Evolutionary conservation across 1,140 invertebrate genomes (phyloP), one percentile per base, ranked within the genome.

Genomic region (Brachionus paranguensis): DNA sequence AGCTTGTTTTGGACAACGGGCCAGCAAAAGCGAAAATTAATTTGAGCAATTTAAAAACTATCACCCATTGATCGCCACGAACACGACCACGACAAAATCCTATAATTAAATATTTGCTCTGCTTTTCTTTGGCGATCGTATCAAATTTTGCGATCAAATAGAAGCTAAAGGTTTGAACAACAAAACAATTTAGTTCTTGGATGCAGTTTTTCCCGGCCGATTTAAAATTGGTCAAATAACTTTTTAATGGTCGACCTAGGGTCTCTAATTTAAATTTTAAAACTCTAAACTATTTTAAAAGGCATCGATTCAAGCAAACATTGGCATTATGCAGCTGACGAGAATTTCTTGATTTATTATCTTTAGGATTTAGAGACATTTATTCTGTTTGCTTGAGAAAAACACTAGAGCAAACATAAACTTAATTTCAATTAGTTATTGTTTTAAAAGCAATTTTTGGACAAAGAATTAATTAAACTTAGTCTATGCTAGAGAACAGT

Each of bases 351-450:
- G 72, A 76, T 76, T 76, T 76, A 76, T 76, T 76, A 76, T 76
- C 72, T 76, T 76, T 50, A 14, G 72, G 72, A 76, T 76, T 76
- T 76, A 76, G 72, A 76, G 72, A 76, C 72, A 50, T 76, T 76
- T 76, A 76, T 27, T 20, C 47, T 76, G 47, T 76, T 76, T 76
- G 41, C 45, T 76, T 76, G 72, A 76, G 72, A 76, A 76, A 76
- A 76, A 76, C 20, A 76, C 17, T 27, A 76, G 27, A 76, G 47
- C 17, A 76, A 76, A 24, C 11, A 47, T 76, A 47, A 76, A 76
- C 43, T 76, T 76, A 76, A 76, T 50, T 76, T 76, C 43, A 50
- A 50, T 76, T 76, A 37, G 24, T 12, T 47, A 50, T 43, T 60
- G 53, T 60, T 60, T 60, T 60, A 60, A 60, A 60, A 60, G 53